Conservation (phyloP, 2,113 vertebrate genomes). For the Pontoporia blainvillei region DNA sequence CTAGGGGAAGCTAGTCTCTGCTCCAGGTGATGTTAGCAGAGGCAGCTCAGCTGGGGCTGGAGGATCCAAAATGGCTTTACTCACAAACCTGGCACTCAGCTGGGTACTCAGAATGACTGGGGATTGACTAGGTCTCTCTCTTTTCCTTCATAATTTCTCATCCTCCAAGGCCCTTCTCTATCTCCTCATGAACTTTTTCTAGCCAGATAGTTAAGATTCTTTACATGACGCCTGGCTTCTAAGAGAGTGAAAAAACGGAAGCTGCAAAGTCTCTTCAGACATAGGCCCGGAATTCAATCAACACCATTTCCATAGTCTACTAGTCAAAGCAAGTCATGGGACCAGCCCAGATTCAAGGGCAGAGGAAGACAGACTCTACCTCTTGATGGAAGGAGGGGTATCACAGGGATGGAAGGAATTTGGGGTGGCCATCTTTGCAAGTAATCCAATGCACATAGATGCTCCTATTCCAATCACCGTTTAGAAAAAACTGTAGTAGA, state of each 20-base stretch:
- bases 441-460: not conserved
- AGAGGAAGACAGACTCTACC: not conserved
- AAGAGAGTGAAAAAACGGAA: not conserved
- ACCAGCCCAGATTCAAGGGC: not conserved
- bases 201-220: not conserved
- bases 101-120: not conserved
- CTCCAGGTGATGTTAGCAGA: not conserved
- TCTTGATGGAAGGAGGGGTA: not conserved
- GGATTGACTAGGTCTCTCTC: not conserved
- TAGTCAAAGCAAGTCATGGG: not conserved
- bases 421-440: not conserved
- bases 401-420: not conserved
- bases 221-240: not conserved
- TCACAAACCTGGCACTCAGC: not conserved
- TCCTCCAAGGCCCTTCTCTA: not conserved
- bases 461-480: not conserved
- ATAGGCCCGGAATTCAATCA: not conserved
- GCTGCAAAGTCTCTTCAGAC: not conserved
- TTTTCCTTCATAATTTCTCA: not conserved
- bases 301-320: not conserved
- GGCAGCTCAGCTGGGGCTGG: accelerated
- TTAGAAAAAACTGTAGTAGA: not conserved
- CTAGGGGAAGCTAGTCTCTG: too few species aligned
- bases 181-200: not conserved
- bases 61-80: not conserved